Evolutionary conservation across 2,113 vertebrate genomes (phyloP).

Genomic region (Panthera leo): DNA sequence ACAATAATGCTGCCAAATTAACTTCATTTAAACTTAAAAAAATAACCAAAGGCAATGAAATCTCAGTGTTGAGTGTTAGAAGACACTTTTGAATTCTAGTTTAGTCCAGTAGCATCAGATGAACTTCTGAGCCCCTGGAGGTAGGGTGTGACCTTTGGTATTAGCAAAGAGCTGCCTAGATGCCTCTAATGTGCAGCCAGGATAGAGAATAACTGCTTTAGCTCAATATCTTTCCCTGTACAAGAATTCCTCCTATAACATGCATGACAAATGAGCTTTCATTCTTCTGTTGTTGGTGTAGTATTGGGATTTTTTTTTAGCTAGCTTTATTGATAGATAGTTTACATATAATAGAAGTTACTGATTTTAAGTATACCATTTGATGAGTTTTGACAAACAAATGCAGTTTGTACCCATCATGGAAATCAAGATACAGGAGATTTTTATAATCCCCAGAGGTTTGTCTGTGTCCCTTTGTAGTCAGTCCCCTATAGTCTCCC

Average conservation of each 20-base stretch:
- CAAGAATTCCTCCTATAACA: neutral
- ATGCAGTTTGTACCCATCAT: neutral
- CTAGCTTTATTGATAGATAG: neutral
- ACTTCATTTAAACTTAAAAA: conserved; percentile 44
- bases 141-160: neutral
- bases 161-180: neutral
- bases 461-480: neutral
- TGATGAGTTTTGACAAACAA: conserved; percentile 30
- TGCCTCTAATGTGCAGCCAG: neutral
- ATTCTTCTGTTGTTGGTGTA: neutral
- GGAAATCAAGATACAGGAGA: neutral
- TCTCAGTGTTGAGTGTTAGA: neutral
- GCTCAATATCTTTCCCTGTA: neutral
- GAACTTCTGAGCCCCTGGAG: neutral
- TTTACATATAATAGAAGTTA: neutral
- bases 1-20: conserved; percentile 36
- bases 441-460: neutral
- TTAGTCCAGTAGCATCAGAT: neutral
- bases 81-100: neutral
- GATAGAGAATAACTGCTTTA: neutral
- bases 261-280: neutral
- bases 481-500: neutral
- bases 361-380: neutral
- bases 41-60: neutral
- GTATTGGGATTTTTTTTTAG: neutral